Percentiles rank a stretch among this genome's conserved stretches.
Conservation (phyloP, 2,113 vertebrate genomes). For the Hippotragus niger region DNA sequence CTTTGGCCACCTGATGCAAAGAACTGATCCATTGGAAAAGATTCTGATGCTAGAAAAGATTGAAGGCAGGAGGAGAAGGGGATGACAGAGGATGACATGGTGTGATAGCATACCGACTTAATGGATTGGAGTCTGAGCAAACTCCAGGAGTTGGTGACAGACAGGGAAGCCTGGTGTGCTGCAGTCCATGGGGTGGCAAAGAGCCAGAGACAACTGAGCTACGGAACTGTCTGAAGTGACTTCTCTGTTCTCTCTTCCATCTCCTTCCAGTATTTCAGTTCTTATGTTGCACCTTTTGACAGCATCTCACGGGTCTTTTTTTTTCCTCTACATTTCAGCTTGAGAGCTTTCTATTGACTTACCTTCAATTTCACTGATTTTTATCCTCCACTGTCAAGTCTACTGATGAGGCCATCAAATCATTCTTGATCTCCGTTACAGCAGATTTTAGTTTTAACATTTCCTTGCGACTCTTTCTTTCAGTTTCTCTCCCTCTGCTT, state of each 20-base stretch:
- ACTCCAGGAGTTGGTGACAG: neutral
- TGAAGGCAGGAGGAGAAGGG: neutral
- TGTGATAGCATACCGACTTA: neutral
- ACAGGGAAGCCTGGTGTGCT: neutral
- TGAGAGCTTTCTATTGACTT: neutral
- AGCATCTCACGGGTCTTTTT: neutral
- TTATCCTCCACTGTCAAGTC: neutral
- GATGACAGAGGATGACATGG: neutral
- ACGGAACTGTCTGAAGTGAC: neutral
- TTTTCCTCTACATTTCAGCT: neutral
- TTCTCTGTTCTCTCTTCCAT: neutral
- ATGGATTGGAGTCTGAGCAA: neutral
- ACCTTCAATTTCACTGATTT: neutral
- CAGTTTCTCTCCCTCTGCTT: neutral
- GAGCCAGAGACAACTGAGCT: neutral
- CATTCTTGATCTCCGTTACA: neutral
- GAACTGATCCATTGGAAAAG: neutral
- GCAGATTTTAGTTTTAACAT: neutral
- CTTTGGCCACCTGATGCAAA: neutral
- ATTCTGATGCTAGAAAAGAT: neutral
- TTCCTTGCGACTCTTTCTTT: neutral
- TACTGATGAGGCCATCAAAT: neutral
- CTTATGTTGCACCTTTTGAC: neutral
- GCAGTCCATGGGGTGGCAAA: neutral
- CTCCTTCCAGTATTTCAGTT: neutral